phyloP scores from a whole-genome alignment of 2,888 invertebrate species.

The Tetanocera ferruginea region DNA sequence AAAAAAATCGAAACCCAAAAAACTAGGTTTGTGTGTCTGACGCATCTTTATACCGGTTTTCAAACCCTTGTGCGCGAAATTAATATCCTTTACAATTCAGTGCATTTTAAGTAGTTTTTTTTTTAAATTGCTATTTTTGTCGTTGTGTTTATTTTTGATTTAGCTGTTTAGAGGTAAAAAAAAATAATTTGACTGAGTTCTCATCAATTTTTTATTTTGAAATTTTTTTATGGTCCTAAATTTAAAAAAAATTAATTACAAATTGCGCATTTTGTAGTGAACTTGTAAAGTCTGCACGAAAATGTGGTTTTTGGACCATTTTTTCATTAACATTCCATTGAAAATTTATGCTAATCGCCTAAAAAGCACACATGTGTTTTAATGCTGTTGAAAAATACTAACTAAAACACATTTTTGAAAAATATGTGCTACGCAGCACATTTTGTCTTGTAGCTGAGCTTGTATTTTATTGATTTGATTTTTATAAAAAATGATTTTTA shows the following conservation, averaged over 20 bases:
- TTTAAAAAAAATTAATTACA: neutral
- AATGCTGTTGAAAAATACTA: neutral
- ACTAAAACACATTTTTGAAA: neutral
- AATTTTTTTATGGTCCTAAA: neutral
- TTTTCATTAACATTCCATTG: too few relatives aligned
- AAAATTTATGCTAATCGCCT: too few relatives aligned
- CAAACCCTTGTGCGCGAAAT: neutral
- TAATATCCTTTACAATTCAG: slow-evolving; percentile 33
- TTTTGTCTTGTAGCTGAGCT: neutral
- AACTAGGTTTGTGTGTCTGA: neutral
- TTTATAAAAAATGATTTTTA: too few relatives aligned
- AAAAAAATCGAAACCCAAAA: slow-evolving; percentile 2
- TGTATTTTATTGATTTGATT: too few relatives aligned
- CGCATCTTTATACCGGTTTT: slow-evolving; percentile 25
- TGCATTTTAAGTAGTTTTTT: slow-evolving; percentile 40
- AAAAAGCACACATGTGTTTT: neutral
- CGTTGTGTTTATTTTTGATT: neutral
- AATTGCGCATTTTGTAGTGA: neutral
- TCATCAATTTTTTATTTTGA: neutral
- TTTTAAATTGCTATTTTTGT: neutral
- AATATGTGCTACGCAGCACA: neutral
- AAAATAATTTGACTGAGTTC: neutral
- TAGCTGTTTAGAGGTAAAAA: neutral
- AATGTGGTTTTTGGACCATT: too few relatives aligned
- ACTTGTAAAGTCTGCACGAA: too few relatives aligned